Evolutionary conservation across 2,797 vertebrate genomes (phyloP).

Genomic region (Gouania willdenowi): DNA sequence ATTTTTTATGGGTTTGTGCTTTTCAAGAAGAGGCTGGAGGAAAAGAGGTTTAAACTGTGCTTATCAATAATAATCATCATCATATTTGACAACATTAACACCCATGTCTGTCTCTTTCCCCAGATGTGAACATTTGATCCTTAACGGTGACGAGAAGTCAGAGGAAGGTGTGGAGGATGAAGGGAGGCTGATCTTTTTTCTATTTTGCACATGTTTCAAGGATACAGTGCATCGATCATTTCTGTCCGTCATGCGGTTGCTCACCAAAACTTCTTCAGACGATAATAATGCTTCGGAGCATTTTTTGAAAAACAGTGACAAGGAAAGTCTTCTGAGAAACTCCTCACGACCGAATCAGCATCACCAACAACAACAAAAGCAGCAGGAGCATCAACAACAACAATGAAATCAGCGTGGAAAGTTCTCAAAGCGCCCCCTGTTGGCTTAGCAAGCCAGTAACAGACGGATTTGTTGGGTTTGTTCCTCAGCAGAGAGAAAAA

Average conservation of each 20-base stretch:
- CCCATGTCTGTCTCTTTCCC: slow-evolving; percentile 16
- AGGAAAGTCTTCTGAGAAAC: slow-evolving; percentile 45
- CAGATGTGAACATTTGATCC: slow-evolving; percentile 67
- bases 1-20: too few relatives aligned
- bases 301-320: slow-evolving; percentile 43
- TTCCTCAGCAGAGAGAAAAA: slow-evolving; percentile 23
- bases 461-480: slow-evolving; percentile 40
- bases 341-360: slow-evolving; percentile 28
- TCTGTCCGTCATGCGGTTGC: slow-evolving; percentile 70
- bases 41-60: too few relatives aligned
- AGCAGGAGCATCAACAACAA: slow-evolving; percentile 11
- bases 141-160: slow-evolving; percentile 40
- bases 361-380: slow-evolving; percentile 1
- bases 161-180: slow-evolving; percentile 41
- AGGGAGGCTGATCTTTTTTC: slow-evolving; percentile 70
- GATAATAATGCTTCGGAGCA: slow-evolving; percentile 44
- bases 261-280: slow-evolving; percentile 62
- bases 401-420: background rate
- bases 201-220: slow-evolving; percentile 82
- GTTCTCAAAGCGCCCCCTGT: slow-evolving; percentile 39
- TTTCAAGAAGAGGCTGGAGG: too few relatives aligned
- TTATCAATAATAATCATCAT: too few relatives aligned
- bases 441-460: slow-evolving; percentile 37
- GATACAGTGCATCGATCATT: slow-evolving; percentile 80
- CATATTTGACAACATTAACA: too few relatives aligned